A percentile compares a stretch with the other conserved stretches of the same genome.
These are phyloP conservation scores for Apeira syringaria DNA, from an alignment of 2,888 invertebrate genomes.

Conservation along the genomic window DNA sequence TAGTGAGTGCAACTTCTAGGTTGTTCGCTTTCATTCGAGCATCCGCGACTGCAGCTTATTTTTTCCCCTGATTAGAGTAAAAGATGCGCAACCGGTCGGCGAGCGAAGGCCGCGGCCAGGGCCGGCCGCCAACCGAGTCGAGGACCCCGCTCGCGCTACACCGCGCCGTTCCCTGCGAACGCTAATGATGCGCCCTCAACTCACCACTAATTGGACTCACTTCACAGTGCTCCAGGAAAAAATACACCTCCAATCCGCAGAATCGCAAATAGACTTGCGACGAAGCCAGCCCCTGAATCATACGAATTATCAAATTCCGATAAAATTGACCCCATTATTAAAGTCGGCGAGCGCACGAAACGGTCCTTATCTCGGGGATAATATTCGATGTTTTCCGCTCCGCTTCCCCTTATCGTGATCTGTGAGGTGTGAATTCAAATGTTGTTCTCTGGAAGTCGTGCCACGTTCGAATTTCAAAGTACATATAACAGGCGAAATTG, in stretches of 20 bases:
- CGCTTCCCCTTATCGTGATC: slow-evolving; percentile 60
- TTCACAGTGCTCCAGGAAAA: slow-evolving; percentile 66
- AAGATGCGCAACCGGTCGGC: slow-evolving; percentile 79
- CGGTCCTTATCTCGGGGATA: slow-evolving; percentile 51
- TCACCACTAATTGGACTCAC: slow-evolving; percentile 77
- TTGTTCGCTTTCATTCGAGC: slow-evolving; percentile 75
- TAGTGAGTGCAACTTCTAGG: slow-evolving; percentile 62
- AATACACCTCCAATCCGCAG: slow-evolving; percentile 50
- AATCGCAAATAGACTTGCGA: slow-evolving; percentile 53
- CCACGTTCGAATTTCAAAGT: slow-evolving; percentile 38
- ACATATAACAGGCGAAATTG: slow-evolving; percentile 34
- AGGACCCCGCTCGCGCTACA: slow-evolving; percentile 40
- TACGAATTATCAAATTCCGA: slow-evolving; percentile 53
- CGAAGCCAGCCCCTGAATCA: slow-evolving; percentile 47
- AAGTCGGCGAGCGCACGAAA: slow-evolving; percentile 41
- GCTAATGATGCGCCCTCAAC: slow-evolving; percentile 76
- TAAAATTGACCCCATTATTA: slow-evolving; percentile 48
- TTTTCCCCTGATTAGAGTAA: slow-evolving; percentile 80
- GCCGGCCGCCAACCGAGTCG: slow-evolving; percentile 56
- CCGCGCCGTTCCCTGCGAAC: slow-evolving; percentile 35
- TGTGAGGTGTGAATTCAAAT: slow-evolving; percentile 64
- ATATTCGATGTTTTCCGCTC: slow-evolving; percentile 53
- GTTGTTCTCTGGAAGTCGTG: slow-evolving; percentile 49
- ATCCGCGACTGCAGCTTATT: slow-evolving; percentile 62
- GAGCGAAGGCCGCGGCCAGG: slow-evolving; percentile 73